Conservation (phyloP, 2,797 vertebrate genomes). For the Melanotaenia boesemani region DNA sequence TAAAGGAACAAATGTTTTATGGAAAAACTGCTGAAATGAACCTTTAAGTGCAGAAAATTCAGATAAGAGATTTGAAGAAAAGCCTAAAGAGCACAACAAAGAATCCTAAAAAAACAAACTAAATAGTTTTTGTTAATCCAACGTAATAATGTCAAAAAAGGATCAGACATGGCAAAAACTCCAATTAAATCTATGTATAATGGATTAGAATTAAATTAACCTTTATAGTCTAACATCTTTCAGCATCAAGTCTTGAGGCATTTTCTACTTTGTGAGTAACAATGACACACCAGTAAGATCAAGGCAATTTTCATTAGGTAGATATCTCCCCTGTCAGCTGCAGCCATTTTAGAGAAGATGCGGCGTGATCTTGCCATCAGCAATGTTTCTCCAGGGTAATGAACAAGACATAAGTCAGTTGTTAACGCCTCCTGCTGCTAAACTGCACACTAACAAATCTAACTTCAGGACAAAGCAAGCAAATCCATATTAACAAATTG, state of each 20-base stretch:
- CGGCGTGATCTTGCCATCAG: slow-evolving; percentile 34
- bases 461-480: slow-evolving; percentile 34
- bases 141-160: too few species aligned
- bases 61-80: too few species aligned
- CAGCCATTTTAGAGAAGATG: slow-evolving; percentile 48
- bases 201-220: background rate
- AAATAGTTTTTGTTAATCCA: too few species aligned
- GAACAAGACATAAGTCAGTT: slow-evolving; percentile 48
- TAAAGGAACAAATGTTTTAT: too few species aligned
- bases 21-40: too few species aligned
- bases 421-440: slow-evolving; percentile 52
- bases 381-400: slow-evolving; percentile 39
- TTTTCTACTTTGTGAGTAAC: slow-evolving; percentile 7
- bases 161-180: background rate
- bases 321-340: slow-evolving; percentile 32
- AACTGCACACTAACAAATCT: slow-evolving; percentile 46
- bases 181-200: background rate
- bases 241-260: background rate
- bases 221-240: background rate
- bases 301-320: slow-evolving; percentile 16
- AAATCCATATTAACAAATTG: slow-evolving; percentile 50
- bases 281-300: background rate
- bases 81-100: too few species aligned
- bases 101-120: too few species aligned
- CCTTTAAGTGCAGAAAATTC: too few species aligned